Evolutionary conservation across 2,888 invertebrate species (phyloP), one percentile per base, ranked within the genome.

Genomic region (Epistrophe grossulariae): DNA sequence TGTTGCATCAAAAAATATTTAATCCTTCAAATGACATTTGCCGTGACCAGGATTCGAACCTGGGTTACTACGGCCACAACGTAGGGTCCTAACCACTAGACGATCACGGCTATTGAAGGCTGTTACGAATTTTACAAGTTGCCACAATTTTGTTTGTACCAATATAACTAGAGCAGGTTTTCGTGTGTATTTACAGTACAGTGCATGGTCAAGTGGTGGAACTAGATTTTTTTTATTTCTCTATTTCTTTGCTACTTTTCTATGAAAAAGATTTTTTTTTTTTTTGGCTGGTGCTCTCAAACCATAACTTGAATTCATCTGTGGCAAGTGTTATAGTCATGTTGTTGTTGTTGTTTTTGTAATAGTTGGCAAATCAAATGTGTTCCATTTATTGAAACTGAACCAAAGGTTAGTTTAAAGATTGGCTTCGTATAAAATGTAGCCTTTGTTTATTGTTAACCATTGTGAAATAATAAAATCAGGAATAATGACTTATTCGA

Each of bases 51-150:
- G 92, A 92, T 92, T 92, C 92, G 92, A 92, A 92, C 92, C 92
- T 92, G 92, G 92, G 92, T 92, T 92, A 92, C 92, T 90, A 92
- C 92, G 92, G 92, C 92, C 92, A 92, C 92, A 92, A 92, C 92
- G 92, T 92, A 90, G 92, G 92, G 92, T 92, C 92, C 92, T 92
- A 92, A 92, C 91, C 91, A 92, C 91, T 92, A 92, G 91, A 92
- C 91, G 91, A 92, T 92, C 92, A 92, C 92, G 92, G 92, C 92
- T 92, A 89, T 15, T 10, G 55, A 19, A 28, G 55, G 19, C 55
- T 55, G 62, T 35, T 81, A 11, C 11, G 15, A 24, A 4, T 19
- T 11, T 31, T 31, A 28, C 35, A n/a, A 48, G 40, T 24, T 76
- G 40, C 24, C 66, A 11, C 17, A 73, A 38, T 70, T n/a, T 40